phyloP scores from a whole-genome alignment of 2,888 invertebrate species.

The Tridacna gigas region DNA sequence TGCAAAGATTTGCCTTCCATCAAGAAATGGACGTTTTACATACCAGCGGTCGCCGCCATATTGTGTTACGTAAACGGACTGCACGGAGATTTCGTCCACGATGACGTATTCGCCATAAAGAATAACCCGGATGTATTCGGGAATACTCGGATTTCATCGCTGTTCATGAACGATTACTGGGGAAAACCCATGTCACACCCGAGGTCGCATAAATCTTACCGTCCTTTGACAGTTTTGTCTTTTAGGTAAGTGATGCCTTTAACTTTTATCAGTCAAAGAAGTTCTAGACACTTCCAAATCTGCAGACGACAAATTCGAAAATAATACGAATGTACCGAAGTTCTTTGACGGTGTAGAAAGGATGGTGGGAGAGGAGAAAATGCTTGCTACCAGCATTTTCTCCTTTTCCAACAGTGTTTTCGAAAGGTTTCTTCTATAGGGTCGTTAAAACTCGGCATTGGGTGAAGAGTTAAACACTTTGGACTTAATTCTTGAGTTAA shows the following conservation, averaged over 20 bases:
- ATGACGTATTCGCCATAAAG: constrained; percentile 93
- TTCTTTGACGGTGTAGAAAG: background rate
- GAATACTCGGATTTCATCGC: constrained; percentile 75
- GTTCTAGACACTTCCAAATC: background rate
- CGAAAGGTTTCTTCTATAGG: too few relatives aligned
- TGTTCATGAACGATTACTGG: constrained; percentile 90
- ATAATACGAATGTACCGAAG: background rate
- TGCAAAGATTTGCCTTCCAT: background rate
- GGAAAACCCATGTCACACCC: constrained; percentile 94
- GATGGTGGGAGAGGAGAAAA: background rate
- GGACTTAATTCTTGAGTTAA: too few relatives aligned
- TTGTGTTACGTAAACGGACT: constrained; percentile 75
- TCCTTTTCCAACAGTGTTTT: background rate
- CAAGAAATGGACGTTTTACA: constrained; percentile 15
- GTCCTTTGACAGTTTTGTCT: constrained; percentile 92
- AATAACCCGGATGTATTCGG: constrained; percentile 93
- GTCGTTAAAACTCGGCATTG: too few relatives aligned
- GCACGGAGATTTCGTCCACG: constrained; percentile 91
- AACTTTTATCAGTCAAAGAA: too few relatives aligned
- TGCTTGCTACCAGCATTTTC: background rate
- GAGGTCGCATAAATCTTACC: constrained; percentile 94
- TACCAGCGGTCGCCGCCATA: constrained; percentile 64
- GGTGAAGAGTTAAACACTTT: too few relatives aligned
- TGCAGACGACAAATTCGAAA: background rate
- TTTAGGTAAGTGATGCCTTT: constrained; percentile 89